Conservation (phyloP, 2,888 invertebrate genomes). For the Piscicola geometra region DNA sequence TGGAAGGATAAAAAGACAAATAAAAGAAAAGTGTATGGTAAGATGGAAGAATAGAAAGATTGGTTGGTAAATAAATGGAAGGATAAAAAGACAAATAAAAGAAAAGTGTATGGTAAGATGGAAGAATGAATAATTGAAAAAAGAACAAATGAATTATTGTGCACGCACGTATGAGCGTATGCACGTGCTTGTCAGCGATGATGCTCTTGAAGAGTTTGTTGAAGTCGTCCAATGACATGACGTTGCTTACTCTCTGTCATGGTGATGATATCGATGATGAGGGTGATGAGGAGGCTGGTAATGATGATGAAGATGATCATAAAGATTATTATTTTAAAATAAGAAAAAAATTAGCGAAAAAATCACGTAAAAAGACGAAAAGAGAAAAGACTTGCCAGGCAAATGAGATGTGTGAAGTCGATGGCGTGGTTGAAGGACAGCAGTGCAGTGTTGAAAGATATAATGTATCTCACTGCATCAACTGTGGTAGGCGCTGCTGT, state of each 20-base stretch:
- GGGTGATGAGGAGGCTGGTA: too few species aligned
- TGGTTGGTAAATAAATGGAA: neutral
- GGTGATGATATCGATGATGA: too few species aligned
- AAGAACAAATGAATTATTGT: neutral
- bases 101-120: neutral
- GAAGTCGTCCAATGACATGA: neutral
- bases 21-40: neutral
- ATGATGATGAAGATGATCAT: too few species aligned
- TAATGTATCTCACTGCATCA: neutral
- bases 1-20: neutral
- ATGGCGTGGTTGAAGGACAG: neutral
- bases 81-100: neutral
- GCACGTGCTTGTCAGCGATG: neutral
- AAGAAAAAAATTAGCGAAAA: neutral
- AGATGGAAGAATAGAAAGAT: neutral
- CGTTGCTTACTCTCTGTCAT: neutral
- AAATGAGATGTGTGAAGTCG: constrained; percentile 1
- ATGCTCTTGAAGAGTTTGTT: neutral
- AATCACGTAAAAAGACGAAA: neutral
- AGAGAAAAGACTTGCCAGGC: neutral
- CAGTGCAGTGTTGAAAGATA: neutral
- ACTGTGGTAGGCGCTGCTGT: neutral
- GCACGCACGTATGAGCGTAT: neutral
- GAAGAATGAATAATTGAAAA: neutral
- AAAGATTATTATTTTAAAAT: neutral